Evolutionary conservation across 2,113 vertebrate species (phyloP), one percentile per base, ranked within the genome.

Genomic region (Copsychus sechellarum): DNA sequence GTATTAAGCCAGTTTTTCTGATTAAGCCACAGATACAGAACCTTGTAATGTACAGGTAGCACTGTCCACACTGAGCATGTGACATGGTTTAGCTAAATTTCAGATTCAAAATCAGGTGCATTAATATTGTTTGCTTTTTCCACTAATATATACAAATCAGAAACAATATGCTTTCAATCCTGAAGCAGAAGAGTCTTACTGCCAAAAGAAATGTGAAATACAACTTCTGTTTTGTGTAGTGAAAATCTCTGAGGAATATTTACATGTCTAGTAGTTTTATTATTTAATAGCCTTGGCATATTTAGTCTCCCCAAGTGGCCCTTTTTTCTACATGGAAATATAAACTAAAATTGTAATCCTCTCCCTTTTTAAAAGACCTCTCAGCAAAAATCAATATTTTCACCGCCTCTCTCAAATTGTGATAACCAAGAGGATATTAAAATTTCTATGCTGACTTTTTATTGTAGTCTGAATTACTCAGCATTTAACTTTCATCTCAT

Each of bases 321-420:
- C 18, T 23, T 17, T 73, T 92, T 94, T 93, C 9, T 50, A 10
- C 76, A 62, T 65, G n/a, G 28, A 86, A 92, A 78, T 81, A 45
- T 29, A 90, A 96, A 88, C 25, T 34, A 18, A 71, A 78, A 83
- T 92, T 77, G 72, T 34, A 92, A 58, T 80, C 33, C 13, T 70
- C 20, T 65, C 31, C 17, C 64, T 92, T 93, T 94, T 93, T 60
- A 73, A 83, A 12, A 78, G 74, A 82, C 26, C 18, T 96, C 28
- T 92, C 78, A 90, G 51, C 12, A 77, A 90, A 53, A 94, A 94
- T 93, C 90, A 96, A 43, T 97, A 92, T 92, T 92, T 94, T 73
- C 23, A 78, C 95, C 95, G 95, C 60, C 53, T 96, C 45, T 91
- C 78, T 92, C 90, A 33, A 89, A 94, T 95, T 65, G 45, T 85